Evolutionary conservation across 2,797 vertebrate species (phyloP), one percentile per base, ranked within the genome.

Genomic region (Poliocrania exsul): DNA sequence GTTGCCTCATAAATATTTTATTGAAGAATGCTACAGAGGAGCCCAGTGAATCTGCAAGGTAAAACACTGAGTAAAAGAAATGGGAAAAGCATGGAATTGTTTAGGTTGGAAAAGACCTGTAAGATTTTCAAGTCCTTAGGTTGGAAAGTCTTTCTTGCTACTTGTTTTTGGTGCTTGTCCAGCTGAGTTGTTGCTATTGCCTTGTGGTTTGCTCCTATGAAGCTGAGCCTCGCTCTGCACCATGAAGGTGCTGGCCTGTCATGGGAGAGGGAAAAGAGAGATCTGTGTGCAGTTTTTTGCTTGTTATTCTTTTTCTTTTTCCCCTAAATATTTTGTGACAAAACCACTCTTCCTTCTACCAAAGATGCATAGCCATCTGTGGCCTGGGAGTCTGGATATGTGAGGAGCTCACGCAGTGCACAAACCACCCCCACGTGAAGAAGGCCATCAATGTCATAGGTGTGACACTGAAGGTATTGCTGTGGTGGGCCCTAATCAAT

Each of bases 341-440:
- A 44, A 58, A 28, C 5, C n/a, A 3, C 31, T 71, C 81, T 79
- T 25, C 69, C 60, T 71, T 92, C 65, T 87, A 44, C 98, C 66
- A 90, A 72, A 97, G 99, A 56, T 99, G 99, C 95, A 98, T 99
- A 64, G 99, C 99, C 42, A 97, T 99, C 83, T 99, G 99, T 97
- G 99, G 99, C 94, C 98, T 99, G 5, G 99, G 99, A 18, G 92
- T 99, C 51, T 99, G 99, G 99, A 98, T 99, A 77, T 99, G 99
- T 67, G 99, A 99, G 97, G 99, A 99, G 91, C 98, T 99, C n/a
- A 98, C 87, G 1, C 98, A 99, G 88, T 80, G 98, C 83, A 98
- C 98, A 13, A 98, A 98, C 95, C 99, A 99, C 62, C 97, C 98
- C 37, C 99, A 98, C 40, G 98, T 99, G 86, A 99, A 98, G 96